Base-by-base conservation (phyloP, 2,113 vertebrate species). In the Psittacara wagleri region DNA sequence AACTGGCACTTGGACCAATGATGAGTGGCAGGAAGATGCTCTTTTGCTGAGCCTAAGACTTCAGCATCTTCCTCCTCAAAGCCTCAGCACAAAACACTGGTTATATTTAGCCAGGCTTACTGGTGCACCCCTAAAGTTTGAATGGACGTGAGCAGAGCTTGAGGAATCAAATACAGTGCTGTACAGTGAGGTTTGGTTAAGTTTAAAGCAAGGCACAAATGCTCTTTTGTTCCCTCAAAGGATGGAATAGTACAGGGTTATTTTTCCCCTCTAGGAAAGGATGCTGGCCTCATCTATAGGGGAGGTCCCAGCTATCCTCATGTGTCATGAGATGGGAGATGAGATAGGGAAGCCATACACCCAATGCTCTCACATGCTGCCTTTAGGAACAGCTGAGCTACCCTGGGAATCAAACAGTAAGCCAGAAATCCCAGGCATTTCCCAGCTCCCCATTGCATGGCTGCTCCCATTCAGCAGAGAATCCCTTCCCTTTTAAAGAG, bases 391-490 rank as follows among this genome's bases (percentile, higher is more conserved):
- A 73, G 77, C 90, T 69, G 95, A 72, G 73, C 84, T 81, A 64
- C 85, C 77, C 88, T 76, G 86, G 85, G 91, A 93, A 70, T 82
- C 11, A 22, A 66, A 74, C 83, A 75, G 96, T 84, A 93, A 97
- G 97, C 93, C 80, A 79, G 88, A 95, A 95, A 97, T 97, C 96
- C 93, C 79, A 11, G 57, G 83, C 78, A 49, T 84, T 97, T 81
- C 94, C 93, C 74, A 84, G 79, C 92, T 96, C 96, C 97, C 96
- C 95, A 69, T 87, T 97, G 98, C 97, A 96, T 97, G 98, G 97
- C 95, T 96, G 97, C 97, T 94, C 97, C 98, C 97, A 98, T 98
- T 98, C 96, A 98, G 64, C 23, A 61, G 92, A 75, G 90, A 98
- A 94, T 97, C 95, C 92, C 95, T 73, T 73, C 84, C n/a, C 93